Evolutionary conservation across 2,888 invertebrate species (phyloP).

Genomic region (Conops quadrifasciatus): DNA sequence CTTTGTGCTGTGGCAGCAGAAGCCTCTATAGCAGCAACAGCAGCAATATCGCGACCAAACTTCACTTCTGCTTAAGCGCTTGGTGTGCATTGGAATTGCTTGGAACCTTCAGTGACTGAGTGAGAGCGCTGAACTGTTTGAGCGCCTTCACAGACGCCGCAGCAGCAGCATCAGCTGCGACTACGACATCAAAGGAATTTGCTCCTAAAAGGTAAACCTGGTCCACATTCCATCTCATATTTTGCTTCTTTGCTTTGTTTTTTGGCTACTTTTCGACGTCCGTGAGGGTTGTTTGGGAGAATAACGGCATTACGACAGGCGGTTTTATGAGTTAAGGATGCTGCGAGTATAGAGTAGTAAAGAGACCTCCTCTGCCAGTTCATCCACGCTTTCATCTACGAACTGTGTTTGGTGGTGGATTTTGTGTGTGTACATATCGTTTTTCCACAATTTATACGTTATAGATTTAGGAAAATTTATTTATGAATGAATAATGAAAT

Average conservation of each 20-base stretch:
- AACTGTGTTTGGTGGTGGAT: background rate
- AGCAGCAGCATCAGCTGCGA: constrained; percentile 15
- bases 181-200: constrained; percentile 29
- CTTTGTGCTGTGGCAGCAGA: background rate
- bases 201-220: constrained; percentile 6
- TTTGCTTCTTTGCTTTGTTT: no score
- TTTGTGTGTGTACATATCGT: background rate
- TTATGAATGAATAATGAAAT: no score
- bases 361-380: background rate
- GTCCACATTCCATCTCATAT: background rate
- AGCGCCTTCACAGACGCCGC: background rate
- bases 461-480: no score
- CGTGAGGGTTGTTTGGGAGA: constrained; percentile 1
- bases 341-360: background rate
- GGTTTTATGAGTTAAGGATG: constrained; percentile 2
- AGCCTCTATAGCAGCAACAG: background rate
- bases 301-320: constrained; percentile 5
- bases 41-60: background rate
- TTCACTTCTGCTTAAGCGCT: background rate
- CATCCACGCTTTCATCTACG: background rate
- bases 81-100: constrained; percentile 24
- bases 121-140: constrained; percentile 13
- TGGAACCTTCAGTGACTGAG: background rate
- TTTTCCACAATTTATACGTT: no score
- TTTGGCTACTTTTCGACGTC: background rate